Evolutionary conservation across 2,888 invertebrate genomes (phyloP).

Genomic region (Nephrotoma flavescens): DNA sequence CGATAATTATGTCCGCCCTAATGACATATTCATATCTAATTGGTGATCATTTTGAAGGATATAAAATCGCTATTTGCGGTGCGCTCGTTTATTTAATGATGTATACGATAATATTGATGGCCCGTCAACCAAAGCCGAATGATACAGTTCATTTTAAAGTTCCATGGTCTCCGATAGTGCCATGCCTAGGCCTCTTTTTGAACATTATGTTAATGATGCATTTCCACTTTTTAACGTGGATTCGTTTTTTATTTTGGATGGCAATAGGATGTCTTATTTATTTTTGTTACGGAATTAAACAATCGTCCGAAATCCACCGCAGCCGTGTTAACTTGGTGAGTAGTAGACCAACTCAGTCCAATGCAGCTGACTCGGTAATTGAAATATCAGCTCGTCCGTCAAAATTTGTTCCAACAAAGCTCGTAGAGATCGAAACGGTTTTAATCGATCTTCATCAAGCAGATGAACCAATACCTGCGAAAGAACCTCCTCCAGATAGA

Average conservation of each 20-base stretch:
- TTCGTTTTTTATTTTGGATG: background rate
- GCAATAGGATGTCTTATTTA: background rate
- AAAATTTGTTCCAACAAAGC: too few species aligned
- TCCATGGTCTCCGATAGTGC: background rate
- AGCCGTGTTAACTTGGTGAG: too few species aligned
- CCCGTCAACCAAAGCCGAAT: background rate
- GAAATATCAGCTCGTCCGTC: too few species aligned
- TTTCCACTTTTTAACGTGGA: background rate
- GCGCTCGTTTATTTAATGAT: background rate
- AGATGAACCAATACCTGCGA: too few species aligned
- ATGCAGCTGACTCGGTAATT: too few species aligned
- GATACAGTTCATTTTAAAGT: background rate
- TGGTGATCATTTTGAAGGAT: background rate
- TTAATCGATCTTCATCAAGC: too few species aligned
- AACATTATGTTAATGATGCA: background rate
- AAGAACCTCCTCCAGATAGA: too few species aligned
- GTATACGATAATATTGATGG: background rate
- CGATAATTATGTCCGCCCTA: background rate
- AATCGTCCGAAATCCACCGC: background rate
- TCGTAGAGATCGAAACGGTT: too few species aligned
- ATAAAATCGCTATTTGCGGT: background rate
- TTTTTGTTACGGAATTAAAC: background rate
- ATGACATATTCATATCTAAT: background rate
- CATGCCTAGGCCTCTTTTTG: background rate
- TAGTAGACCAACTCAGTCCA: too few species aligned